Evolutionary conservation across 2,888 invertebrate species (phyloP).

Genomic region (Sarcophaga caerulescens): DNA sequence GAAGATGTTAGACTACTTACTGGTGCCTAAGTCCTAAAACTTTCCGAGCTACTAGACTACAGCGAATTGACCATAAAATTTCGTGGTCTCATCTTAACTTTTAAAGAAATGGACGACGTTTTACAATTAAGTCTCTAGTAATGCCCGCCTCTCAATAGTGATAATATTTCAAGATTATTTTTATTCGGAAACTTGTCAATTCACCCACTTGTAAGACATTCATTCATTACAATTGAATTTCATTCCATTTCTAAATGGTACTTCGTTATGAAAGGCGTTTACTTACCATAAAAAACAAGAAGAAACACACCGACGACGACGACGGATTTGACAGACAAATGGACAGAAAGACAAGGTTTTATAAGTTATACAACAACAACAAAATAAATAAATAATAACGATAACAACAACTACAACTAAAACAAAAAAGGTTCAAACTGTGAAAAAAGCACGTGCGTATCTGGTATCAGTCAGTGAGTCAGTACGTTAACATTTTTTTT

Average conservation of each 20-base stretch:
- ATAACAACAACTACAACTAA: background rate
- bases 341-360: constrained; percentile 5
- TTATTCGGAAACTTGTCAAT: constrained; percentile 10
- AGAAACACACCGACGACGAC: background rate
- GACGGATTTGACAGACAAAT: constrained; percentile 21
- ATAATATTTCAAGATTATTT: background rate
- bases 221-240: constrained; percentile 28
- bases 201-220: background rate
- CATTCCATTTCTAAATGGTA: constrained; percentile 49
- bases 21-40: too few relatives aligned
- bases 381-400: constrained; percentile 4
- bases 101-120: too few relatives aligned
- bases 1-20: too few relatives aligned
- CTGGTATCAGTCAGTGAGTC: constrained; percentile 15
- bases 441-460: constrained; percentile 63
- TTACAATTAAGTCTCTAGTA: too few relatives aligned
- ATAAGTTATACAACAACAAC: background rate
- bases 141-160: too few relatives aligned
- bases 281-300: background rate
- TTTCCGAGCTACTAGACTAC: too few relatives aligned
- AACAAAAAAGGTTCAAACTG: constrained; percentile 13
- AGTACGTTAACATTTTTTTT: constrained; percentile 55
- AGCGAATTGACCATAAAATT: too few relatives aligned
- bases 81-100: too few relatives aligned
- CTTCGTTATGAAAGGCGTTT: constrained; percentile 54